phyloP scores from a whole-genome alignment of 2,113 vertebrate species.

The Ursus arctos region DNA sequence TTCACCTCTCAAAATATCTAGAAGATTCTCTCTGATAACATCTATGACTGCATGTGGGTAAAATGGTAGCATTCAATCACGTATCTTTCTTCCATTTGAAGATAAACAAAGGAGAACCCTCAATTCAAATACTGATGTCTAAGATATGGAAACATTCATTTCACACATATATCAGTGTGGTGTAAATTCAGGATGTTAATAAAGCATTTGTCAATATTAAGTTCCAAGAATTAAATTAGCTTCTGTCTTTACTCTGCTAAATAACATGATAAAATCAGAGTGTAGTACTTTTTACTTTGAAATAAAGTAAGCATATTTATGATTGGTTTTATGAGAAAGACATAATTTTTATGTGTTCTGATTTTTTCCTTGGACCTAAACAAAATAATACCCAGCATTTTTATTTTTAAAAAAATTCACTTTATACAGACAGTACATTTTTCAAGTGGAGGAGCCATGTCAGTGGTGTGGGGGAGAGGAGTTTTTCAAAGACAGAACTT shows the following conservation, averaged over 20 bases:
- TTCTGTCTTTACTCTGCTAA: constrained; percentile 8
- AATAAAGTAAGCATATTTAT: constrained; percentile 2
- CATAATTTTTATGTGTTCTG: background rate
- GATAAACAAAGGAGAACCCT: background rate
- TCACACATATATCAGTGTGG: background rate
- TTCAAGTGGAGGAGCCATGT: constrained; percentile 72
- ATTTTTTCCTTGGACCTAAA: background rate
- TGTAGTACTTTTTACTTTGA: background rate
- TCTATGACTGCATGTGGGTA: background rate
- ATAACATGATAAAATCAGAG: constrained; percentile 32
- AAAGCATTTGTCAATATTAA: constrained; percentile 13
- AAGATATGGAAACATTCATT: background rate
- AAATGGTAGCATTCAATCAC: background rate
- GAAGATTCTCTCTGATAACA: background rate
- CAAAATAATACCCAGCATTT: background rate
- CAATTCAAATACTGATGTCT: background rate
- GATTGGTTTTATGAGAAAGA: constrained; percentile 22
- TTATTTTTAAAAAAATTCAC: constrained; percentile 16
- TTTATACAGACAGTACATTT: constrained; percentile 66
- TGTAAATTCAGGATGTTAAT: background rate
- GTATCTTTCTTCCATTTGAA: background rate
- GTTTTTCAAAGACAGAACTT: constrained; percentile 79
- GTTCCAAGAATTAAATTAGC: constrained; percentile 12
- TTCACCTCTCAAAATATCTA: background rate
- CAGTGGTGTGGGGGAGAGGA: constrained; percentile 72